Evolutionary conservation across 2,797 vertebrate genomes (phyloP).

Genomic region (Diplodus puntazzo): DNA sequence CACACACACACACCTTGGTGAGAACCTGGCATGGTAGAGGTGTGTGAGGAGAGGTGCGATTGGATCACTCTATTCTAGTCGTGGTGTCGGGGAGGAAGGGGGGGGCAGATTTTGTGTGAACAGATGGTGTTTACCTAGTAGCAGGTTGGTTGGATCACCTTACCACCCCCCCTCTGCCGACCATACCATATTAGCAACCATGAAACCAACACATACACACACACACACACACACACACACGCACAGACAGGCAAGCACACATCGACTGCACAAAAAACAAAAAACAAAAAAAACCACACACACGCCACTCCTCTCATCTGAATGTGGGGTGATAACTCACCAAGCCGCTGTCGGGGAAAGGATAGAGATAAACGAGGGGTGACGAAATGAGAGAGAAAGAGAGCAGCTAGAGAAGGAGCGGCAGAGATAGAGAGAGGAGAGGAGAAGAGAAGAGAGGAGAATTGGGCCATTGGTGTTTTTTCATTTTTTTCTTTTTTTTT

Average conservation of each 20-base stretch:
- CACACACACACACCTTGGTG: slow-evolving; percentile 57
- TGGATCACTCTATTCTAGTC: slow-evolving; percentile 85
- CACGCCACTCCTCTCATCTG: slow-evolving; percentile 66
- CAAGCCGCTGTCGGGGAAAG: slow-evolving; percentile 72
- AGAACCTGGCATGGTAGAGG: slow-evolving; percentile 74
- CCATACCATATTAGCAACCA: slow-evolving; percentile 80
- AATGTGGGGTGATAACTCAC: slow-evolving; percentile 77
- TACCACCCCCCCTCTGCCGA: slow-evolving; percentile 82
- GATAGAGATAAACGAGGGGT: slow-evolving; percentile 74
- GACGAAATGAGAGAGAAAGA: slow-evolving; percentile 75
- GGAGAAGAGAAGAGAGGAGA: slow-evolving; percentile 56
- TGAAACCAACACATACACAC: slow-evolving; percentile 7
- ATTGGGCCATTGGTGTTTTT: slow-evolving; percentile 76
- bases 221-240: background rate
- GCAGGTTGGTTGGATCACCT: slow-evolving; percentile 89
- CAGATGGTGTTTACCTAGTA: slow-evolving; percentile 96
- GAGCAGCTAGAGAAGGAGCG: slow-evolving; percentile 62
- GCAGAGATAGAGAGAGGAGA: slow-evolving; percentile 58
- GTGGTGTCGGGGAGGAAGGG: slow-evolving; percentile 60
- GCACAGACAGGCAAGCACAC: background rate
- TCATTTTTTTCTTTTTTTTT: slow-evolving; percentile 35
- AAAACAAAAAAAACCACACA: slow-evolving; percentile 16
- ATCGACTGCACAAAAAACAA: slow-evolving; percentile 10
- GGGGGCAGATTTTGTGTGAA: slow-evolving; percentile 81
- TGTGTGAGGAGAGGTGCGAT: slow-evolving; percentile 87